phyloP scores from a whole-genome alignment of 1,140 invertebrate genomes.

The Lucilia sericata region DNA sequence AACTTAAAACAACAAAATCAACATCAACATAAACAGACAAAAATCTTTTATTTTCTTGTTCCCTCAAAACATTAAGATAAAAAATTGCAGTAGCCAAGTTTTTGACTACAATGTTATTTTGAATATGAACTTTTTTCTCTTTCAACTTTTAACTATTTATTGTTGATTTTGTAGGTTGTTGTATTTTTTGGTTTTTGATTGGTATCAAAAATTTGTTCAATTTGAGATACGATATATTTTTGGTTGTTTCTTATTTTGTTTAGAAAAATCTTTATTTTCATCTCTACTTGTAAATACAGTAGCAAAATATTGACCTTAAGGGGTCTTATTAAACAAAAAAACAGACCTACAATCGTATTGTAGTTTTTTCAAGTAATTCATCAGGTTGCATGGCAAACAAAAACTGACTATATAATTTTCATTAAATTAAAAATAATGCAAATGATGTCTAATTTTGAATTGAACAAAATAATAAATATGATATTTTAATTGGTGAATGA shows the following conservation, averaged over 20 bases:
- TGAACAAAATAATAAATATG: not conserved
- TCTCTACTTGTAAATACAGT: conserved; percentile 40
- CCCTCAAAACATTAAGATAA: conserved; percentile 35
- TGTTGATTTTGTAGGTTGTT: conserved; percentile 8
- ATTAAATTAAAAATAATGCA: conserved; percentile 24
- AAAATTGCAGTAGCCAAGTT: conserved; percentile 36
- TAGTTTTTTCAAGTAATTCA: conserved; percentile 32
- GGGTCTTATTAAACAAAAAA: conserved; percentile 35
- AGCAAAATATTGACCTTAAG: conserved; percentile 43
- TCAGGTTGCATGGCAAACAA: not conserved
- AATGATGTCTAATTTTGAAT: not conserved
- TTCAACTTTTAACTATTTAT: conserved; percentile 20
- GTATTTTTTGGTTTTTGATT: conserved; percentile 31
- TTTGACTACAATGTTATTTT: conserved; percentile 39
- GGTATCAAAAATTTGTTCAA: conserved; percentile 44
- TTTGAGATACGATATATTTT: conserved; percentile 24
- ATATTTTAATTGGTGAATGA: too few relatives aligned
- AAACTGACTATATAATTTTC: conserved; percentile 5
- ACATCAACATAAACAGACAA: not conserved
- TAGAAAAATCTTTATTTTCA: conserved; percentile 15
- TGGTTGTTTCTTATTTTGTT: conserved; percentile 22
- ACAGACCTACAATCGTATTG: not conserved
- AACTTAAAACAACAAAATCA: not conserved
- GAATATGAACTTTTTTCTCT: not conserved
- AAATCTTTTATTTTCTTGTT: conserved; percentile 33